Evolutionary conservation across 2,888 invertebrate species (phyloP).

Genomic region (Ennomos erosarius): DNA sequence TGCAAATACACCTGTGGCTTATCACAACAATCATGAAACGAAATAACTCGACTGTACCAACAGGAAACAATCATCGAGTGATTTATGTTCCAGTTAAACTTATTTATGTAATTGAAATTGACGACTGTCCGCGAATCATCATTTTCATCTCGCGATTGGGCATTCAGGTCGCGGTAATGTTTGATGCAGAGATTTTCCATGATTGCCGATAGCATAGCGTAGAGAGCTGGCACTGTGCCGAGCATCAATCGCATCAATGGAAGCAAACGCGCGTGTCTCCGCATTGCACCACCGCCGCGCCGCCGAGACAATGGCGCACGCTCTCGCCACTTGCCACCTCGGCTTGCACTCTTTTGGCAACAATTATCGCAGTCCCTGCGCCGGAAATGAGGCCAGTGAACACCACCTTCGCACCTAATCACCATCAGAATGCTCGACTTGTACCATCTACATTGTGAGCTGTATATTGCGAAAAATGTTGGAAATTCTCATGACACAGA

Average conservation of each 20-base stretch:
- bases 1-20: conserved; percentile 56
- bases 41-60: conserved; percentile 63
- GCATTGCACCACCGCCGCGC: conserved; percentile 64
- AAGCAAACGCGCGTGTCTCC: conserved; percentile 80
- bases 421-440: conserved; percentile 40
- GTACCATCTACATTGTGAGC: conserved; percentile 15
- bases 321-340: conserved; percentile 66
- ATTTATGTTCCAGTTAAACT: conserved; percentile 65
- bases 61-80: conserved; percentile 78
- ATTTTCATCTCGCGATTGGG: conserved; percentile 77
- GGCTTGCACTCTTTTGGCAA: conserved; percentile 66
- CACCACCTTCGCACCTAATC: conserved; percentile 53
- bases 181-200: conserved; percentile 66
- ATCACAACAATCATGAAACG: conserved; percentile 58
- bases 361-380: conserved; percentile 63
- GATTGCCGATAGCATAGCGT: conserved; percentile 56
- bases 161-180: conserved; percentile 72
- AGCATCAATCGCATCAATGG: conserved; percentile 67
- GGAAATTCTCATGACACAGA: conserved; percentile 6
- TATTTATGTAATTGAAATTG: conserved; percentile 74
- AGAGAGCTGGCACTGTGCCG: conserved; percentile 38
- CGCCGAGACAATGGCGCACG: conserved; percentile 65
- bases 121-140: conserved; percentile 69
- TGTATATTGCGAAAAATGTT: conserved; percentile 38
- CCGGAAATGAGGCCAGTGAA: conserved; percentile 63